Evolutionary conservation across 2,797 vertebrate genomes (phyloP).

Genomic region (Rhincodon typus): DNA sequence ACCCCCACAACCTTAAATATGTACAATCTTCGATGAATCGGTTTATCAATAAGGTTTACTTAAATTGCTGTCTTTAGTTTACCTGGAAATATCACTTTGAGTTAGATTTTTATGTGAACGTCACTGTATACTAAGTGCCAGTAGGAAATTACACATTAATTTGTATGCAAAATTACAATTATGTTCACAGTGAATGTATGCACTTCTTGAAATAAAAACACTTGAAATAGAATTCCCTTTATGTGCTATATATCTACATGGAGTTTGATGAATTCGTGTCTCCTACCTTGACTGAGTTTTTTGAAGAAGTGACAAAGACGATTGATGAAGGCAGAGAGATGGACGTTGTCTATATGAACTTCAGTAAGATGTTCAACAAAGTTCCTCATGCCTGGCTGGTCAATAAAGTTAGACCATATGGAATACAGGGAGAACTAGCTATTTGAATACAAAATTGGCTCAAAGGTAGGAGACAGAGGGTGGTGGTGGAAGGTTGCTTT

Average conservation of each 20-base stretch:
- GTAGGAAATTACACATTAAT: neutral
- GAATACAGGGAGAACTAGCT: too few species aligned
- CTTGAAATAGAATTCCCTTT: neutral
- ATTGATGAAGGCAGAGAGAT: too few species aligned
- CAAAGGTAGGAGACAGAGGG: too few species aligned
- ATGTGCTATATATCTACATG: neutral
- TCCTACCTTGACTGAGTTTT: too few species aligned
- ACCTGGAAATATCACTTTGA: neutral
- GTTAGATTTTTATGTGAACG: neutral
- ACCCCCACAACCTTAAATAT: neutral
- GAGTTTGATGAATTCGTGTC: neutral
- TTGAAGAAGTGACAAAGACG: too few species aligned
- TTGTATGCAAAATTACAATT: neutral
- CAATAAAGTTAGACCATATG: too few species aligned
- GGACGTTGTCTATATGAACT: too few species aligned
- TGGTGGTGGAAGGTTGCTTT: too few species aligned
- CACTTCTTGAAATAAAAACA: neutral
- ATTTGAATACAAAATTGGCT: too few species aligned
- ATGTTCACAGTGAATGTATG: neutral
- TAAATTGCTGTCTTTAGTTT: neutral
- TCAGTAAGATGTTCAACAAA: too few species aligned
- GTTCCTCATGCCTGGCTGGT: too few species aligned
- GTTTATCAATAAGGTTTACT: neutral
- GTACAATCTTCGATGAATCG: neutral
- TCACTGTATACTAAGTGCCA: neutral